Evolutionary conservation across 2,888 invertebrate genomes (phyloP), one percentile per base, ranked within the genome.

Genomic region (Panzeria rudis): DNA sequence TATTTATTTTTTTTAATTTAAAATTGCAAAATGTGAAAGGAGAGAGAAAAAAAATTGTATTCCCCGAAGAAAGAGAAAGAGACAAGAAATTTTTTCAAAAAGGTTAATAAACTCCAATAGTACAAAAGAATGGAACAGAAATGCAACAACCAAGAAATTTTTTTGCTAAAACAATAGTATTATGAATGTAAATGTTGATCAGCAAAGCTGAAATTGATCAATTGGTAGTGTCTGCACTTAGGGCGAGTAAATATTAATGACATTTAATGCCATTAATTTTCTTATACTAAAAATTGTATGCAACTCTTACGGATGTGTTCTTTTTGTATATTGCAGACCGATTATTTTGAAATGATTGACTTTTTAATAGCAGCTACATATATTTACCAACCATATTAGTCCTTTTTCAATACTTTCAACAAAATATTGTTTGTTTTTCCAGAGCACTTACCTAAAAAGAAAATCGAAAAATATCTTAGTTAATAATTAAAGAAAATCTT

Each of bases 21-120:
- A 47, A 61, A 47, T 73, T 73, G 61, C 72, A 73, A 73, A 47
- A 73, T 73, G 32, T 59, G 35, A 73, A 73, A 35, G 61, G 29
- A 69, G 23, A 59, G 9, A 44, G 56, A 56, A 32, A 71, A 25
- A 17, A 47, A 47, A 6, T 11, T 41, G 35, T 35, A 9, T 8
- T 35, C 1, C 6, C 8, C 6, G 35, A 44, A 44, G 44, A 15
- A 44, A 7, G 44, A 3, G 3, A 44, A 44, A 44, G 44, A 44
- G 44, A 7, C 5, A 9, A 2, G 8, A 25, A 29, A 13, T 41
- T 41, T 29, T 29, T 38, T 23, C 6, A 15, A 44, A 61, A 11
- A 44, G 72, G 72, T 72, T 20, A 72, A 59, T 47, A 59, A 72
- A 72, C 72, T 72, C 20, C 13, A 2, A 3, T 20, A 61, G 29